Conservation (phyloP, 2,888 invertebrate species). For the Galerucella nymphaeae region DNA sequence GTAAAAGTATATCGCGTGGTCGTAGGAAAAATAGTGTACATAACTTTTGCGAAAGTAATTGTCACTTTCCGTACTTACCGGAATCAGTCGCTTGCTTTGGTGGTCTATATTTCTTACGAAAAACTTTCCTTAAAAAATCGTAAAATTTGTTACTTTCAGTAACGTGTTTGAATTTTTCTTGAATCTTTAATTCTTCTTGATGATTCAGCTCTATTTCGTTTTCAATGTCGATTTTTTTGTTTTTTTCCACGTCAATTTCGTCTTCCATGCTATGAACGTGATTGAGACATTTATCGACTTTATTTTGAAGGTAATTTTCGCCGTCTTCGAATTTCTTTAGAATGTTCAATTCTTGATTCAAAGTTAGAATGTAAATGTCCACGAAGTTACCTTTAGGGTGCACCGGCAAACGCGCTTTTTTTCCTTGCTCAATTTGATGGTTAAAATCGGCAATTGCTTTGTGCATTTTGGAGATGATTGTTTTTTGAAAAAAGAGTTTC, state of each 20-base stretch:
- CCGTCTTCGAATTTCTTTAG: slow-evolving; percentile 78
- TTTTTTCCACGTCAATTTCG: slow-evolving; percentile 66
- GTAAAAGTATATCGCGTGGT: too few species aligned
- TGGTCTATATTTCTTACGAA: slow-evolving; percentile 83
- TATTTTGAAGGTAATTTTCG: slow-evolving; percentile 72
- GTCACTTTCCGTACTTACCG: too few species aligned
- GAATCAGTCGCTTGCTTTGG: slow-evolving; percentile 70
- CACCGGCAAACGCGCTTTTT: slow-evolving; percentile 70
- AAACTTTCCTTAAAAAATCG: slow-evolving; percentile 83
- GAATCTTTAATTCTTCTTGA: slow-evolving; percentile 66
- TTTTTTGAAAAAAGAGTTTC: slow-evolving; percentile 75
- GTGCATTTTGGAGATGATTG: slow-evolving; percentile 71
- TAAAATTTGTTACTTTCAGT: slow-evolving; percentile 80
- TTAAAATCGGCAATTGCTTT: slow-evolving; percentile 75
- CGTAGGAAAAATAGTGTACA: too few species aligned
- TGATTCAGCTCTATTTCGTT: slow-evolving; percentile 64
- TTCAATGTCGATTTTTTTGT: slow-evolving; percentile 67
- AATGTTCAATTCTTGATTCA: slow-evolving; percentile 81
- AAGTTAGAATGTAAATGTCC: slow-evolving; percentile 72
- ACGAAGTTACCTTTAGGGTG: slow-evolving; percentile 71
- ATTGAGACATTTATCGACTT: slow-evolving; percentile 54
- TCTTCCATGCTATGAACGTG: slow-evolving; percentile 67
- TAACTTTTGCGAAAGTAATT: too few species aligned
- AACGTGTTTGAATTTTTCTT: slow-evolving; percentile 68
- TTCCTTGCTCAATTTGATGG: slow-evolving; percentile 69